Percentiles rank a stretch among this genome's conserved stretches.
These are phyloP conservation scores for Lordiphosa fenestrarum DNA, from an alignment of 2,888 invertebrate genomes.

Conservation along the genomic window DNA sequence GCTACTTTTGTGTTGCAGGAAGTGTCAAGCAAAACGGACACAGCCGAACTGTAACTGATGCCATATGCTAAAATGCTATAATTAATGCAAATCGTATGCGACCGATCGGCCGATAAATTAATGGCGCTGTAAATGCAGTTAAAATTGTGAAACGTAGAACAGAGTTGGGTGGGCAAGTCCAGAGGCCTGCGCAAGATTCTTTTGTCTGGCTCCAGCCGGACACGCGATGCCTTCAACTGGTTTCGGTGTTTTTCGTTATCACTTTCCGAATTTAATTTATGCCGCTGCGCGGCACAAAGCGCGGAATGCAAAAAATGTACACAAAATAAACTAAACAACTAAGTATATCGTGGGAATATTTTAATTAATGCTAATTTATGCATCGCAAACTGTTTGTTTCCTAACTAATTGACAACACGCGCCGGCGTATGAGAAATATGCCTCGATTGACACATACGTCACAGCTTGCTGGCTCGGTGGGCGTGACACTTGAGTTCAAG, in stretches of 20 bases:
- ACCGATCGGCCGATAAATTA: constrained; percentile 53
- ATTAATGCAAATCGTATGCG: constrained; percentile 65
- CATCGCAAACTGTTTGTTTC: constrained; percentile 36
- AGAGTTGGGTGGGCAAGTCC: constrained; percentile 40
- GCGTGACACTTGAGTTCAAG: constrained; percentile 51
- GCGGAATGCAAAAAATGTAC: constrained; percentile 18
- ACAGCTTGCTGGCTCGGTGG: constrained; percentile 48
- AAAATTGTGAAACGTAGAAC: constrained; percentile 54
- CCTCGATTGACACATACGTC: constrained; percentile 46
- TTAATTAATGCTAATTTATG: constrained; percentile 59
- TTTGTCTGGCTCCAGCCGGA: constrained; percentile 65
- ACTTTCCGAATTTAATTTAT: constrained; percentile 22
- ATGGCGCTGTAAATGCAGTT: constrained; percentile 57
- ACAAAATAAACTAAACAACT: constrained; percentile 21
- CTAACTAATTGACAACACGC: constrained; percentile 61
- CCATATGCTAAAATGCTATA: constrained; percentile 33
- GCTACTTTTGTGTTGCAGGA: constrained; percentile 42
- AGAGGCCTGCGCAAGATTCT: constrained; percentile 42
- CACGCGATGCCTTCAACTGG: constrained; percentile 51
- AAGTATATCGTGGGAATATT: constrained; percentile 57
- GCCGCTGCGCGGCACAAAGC: constrained; percentile 3
- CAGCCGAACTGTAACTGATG: constrained; percentile 42
- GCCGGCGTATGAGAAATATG: constrained; percentile 56
- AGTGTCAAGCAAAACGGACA: constrained; percentile 47
- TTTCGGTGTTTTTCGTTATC: constrained; percentile 34